Evolutionary conservation across 2,888 invertebrate species (phyloP).

Genomic region (Lasioglossum calceatum): DNA sequence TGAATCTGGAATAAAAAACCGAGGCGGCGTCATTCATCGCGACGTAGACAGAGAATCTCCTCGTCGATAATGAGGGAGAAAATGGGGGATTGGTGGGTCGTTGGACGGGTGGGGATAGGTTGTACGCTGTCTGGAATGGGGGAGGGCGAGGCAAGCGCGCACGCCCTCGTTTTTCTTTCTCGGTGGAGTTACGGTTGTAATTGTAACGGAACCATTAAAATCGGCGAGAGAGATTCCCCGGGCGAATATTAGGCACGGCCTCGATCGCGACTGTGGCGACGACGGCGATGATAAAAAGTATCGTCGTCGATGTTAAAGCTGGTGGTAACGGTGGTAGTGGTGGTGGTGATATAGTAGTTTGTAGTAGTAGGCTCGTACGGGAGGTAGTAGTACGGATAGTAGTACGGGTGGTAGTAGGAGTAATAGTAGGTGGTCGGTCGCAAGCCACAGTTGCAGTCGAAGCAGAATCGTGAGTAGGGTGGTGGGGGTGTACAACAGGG

Average conservation of each 20-base stretch:
- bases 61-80: constrained; percentile 71
- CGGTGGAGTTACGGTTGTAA: constrained; percentile 51
- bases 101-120: not conserved
- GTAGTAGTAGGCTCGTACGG: constrained; percentile 36
- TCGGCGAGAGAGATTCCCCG: constrained; percentile 45
- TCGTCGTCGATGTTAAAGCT: not conserved
- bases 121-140: not conserved
- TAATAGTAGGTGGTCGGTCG: constrained; percentile 62
- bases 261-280: constrained; percentile 31
- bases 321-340: constrained; percentile 20
- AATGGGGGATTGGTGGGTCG: constrained; percentile 28
- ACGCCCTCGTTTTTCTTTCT: constrained; percentile 52
- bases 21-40: constrained; percentile 52
- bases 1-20: constrained; percentile 48
- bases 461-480: constrained; percentile 59
- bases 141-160: not conserved
- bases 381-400: constrained; percentile 41
- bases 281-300: constrained; percentile 25
- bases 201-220: constrained; percentile 60
- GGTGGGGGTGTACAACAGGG: constrained; percentile 29
- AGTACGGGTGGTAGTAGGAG: constrained; percentile 59
- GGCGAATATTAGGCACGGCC: constrained; percentile 48
- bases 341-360: not conserved
- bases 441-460: constrained; percentile 60
- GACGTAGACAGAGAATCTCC: constrained; percentile 58